Base-by-base conservation (phyloP, 2,888 invertebrate genomes). In the Amblyjoppa proteus region DNA sequence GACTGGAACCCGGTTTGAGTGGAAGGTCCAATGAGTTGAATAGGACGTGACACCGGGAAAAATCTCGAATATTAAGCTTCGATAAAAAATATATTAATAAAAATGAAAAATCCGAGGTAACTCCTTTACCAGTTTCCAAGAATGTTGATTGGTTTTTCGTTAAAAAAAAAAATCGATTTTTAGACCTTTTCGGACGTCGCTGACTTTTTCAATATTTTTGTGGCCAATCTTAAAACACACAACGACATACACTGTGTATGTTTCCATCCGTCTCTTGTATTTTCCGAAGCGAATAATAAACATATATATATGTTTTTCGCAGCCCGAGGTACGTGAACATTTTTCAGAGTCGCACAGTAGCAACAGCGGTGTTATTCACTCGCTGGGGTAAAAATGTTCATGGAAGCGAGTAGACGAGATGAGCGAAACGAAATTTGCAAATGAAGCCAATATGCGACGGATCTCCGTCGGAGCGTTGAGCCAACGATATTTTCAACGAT, bases 371-470 rank as follows among this genome's bases (percentile, higher is more conserved):
- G 45, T 61, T 73, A 80, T 80, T 71, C 64, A 61, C 34, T 31
- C 78, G 49, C 34, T 38, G 73, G 49, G 31, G 78, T 64, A 85
- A 83, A 86, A 85, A 87, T 79, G 73, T 61, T 77, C 73, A 75
- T 81, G 31, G 83, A 82, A 84, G 78, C 75, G 83, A 84, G 51
- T 80, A 86, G 76, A 87, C 85, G 86, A 86, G 81, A 87, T 83
- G 90, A 89, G 88, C 90, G 91, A 93, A 93, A 93, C 91, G 93
- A 93, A 92, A 93, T 92, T 92, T 93, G 92, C 91, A 93, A 93
- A 94, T 93, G 93, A 93, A 92, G 93, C 93, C 93, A 94, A 94
- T 93, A 93, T 93, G 89, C 92, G 91, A 89, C 78, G 87, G 78
- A 89, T 90, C 90, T 89, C 88, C 88, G 89, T 91, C 82, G 77